Conservation (phyloP, 2,797 vertebrate genomes). For the Enteromius afrohamiltoni region DNA sequence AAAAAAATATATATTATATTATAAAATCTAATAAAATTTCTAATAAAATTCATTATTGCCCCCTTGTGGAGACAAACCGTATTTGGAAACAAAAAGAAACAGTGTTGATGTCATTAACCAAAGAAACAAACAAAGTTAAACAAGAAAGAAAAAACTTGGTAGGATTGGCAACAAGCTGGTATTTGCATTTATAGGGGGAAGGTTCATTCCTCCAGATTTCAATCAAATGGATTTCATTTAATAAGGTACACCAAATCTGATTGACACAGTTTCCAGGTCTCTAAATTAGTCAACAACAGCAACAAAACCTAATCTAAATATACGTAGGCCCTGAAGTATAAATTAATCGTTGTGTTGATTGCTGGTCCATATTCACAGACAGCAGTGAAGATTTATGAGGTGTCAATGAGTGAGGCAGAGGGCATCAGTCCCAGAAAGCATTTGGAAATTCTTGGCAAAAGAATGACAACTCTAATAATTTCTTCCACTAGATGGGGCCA, state of each 20-base stretch:
- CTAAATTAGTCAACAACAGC: neutral
- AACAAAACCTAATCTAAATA: neutral
- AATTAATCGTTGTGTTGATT: neutral
- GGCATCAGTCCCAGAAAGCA: neutral
- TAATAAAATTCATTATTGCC: neutral
- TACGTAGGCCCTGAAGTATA: neutral
- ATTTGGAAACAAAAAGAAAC: neutral
- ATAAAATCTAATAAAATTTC: no score
- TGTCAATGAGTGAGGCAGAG: neutral
- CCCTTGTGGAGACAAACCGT: slow-evolving; percentile 4
- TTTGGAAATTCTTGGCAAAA: neutral
- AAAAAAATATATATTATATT: no score
- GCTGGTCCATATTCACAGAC: neutral
- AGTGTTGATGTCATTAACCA: neutral
- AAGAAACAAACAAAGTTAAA: no score
- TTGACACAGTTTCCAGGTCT: neutral
- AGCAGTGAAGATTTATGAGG: neutral
- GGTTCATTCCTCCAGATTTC: neutral
- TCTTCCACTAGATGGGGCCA: slow-evolving; percentile 3
- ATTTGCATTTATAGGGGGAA: neutral
- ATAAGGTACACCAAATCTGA: neutral
- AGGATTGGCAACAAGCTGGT: no score
- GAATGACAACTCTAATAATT: neutral
- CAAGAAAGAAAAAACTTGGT: no score
- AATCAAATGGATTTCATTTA: neutral